Evolutionary conservation across 2,888 invertebrate species (phyloP).

Genomic region (Platerodrilus igneus): DNA sequence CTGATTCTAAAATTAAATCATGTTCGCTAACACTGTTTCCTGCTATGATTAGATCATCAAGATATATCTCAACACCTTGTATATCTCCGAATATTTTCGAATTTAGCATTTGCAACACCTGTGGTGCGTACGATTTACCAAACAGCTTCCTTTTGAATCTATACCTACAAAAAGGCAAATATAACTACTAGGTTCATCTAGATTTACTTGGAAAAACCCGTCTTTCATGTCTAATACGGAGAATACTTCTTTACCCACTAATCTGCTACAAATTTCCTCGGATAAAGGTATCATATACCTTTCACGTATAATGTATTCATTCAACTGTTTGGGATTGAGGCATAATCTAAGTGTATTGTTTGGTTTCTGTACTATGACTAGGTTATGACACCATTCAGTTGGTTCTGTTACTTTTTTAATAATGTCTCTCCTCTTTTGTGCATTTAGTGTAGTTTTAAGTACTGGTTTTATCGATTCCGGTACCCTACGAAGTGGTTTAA

Average conservation of each 20-base stretch:
- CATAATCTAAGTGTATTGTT: constrained; percentile 31
- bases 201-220: constrained; percentile 34
- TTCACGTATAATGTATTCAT: constrained; percentile 25
- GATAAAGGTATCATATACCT: constrained; percentile 27
- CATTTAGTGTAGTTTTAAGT: constrained; percentile 12
- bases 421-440: constrained; percentile 10
- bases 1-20: constrained; percentile 26
- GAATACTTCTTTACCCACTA: constrained; percentile 25
- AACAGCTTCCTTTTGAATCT: constrained; percentile 19
- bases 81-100: constrained; percentile 36
- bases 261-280: constrained; percentile 25
- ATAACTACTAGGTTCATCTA: constrained; percentile 31
- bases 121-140: constrained; percentile 25
- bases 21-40: constrained; percentile 23
- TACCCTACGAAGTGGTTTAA: constrained; percentile 12
- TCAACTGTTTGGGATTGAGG: constrained; percentile 31
- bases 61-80: constrained; percentile 33
- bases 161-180: constrained; percentile 32
- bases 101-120: constrained; percentile 36
- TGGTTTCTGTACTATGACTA: constrained; percentile 32
- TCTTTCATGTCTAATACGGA: constrained; percentile 34
- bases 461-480: constrained; percentile 12
- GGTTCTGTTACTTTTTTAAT: constrained; percentile 17
- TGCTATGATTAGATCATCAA: constrained; percentile 32
- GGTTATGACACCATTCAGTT: constrained; percentile 25